phyloP scores from a whole-genome alignment of 1,140 invertebrate species.

The Monochamus saltuarius region DNA sequence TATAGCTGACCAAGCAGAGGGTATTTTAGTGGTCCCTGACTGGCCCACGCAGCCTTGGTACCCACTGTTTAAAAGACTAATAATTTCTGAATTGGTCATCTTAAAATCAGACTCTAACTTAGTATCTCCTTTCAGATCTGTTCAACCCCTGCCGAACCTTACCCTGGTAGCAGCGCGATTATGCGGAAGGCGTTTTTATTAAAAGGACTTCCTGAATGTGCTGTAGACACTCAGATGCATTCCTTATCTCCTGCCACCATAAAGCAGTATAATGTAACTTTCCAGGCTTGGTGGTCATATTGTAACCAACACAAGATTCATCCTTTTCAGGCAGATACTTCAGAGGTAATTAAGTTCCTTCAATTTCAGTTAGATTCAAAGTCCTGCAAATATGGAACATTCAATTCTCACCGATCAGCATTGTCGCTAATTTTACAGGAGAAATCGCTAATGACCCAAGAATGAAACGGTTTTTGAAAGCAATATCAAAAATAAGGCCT shows the following conservation, averaged over 20 bases:
- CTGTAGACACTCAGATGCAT: constrained; percentile 27
- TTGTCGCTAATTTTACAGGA: too few species aligned
- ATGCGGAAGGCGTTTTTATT: constrained; percentile 31
- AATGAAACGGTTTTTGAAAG: too few species aligned
- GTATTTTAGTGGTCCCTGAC: constrained; percentile 44
- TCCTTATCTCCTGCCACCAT: constrained; percentile 37
- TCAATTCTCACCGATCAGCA: too few species aligned
- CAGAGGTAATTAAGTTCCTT: too few species aligned
- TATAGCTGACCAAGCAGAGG: constrained; percentile 33
- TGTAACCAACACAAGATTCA: not conserved
- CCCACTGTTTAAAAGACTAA: constrained; percentile 30
- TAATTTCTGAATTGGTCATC: constrained; percentile 15
- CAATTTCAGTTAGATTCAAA: too few species aligned
- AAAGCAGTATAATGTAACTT: constrained; percentile 40
- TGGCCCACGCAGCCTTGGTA: constrained; percentile 45
- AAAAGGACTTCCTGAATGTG: constrained; percentile 24
- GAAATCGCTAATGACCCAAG: too few species aligned
- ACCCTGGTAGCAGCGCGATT: constrained; percentile 38
- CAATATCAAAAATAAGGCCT: too few species aligned
- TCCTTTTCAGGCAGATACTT: too few species aligned
- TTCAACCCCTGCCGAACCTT: constrained; percentile 32
- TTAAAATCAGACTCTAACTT: constrained; percentile 29
- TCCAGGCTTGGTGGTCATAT: constrained; percentile 19
- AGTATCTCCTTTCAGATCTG: constrained; percentile 26
- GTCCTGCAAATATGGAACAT: too few species aligned